These are phyloP conservation scores for Eriocheir sinensis DNA, from an alignment of 1,140 invertebrate genomes.

Conservation along the genomic window DNA sequence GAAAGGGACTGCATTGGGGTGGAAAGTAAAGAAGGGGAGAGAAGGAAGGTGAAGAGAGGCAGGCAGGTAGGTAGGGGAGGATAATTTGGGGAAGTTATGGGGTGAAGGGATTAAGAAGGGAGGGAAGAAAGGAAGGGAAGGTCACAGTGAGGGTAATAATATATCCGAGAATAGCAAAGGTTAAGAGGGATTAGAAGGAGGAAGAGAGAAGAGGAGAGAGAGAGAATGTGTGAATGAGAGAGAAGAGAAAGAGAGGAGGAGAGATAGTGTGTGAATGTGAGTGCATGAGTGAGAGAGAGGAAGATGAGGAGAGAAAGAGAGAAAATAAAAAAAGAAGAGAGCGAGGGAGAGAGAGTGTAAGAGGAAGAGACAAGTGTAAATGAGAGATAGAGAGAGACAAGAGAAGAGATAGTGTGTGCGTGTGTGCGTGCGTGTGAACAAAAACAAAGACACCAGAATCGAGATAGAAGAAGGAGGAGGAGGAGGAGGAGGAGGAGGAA, in stretches of 20 bases:
- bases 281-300: neutral
- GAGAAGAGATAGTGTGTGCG: neutral
- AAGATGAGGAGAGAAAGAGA: neutral
- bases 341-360: neutral
- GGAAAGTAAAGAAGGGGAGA: neutral
- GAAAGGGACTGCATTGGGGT: neutral
- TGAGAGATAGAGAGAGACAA: conserved; percentile 24
- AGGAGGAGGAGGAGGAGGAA: neutral
- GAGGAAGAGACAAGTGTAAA: neutral
- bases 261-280: neutral
- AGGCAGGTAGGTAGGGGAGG: no score
- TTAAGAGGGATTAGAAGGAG: no score
- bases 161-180: no score
- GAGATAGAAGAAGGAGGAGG: neutral
- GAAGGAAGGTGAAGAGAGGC: neutral
- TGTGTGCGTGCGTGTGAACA: neutral
- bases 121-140: neutral
- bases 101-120: no score
- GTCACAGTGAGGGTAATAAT: neutral
- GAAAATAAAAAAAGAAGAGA: neutral
- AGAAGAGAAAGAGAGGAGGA: neutral
- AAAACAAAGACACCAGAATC: neutral
- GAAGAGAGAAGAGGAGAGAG: neutral
- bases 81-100: no score
- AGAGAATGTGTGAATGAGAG: no score